Evolutionary conservation across 2,888 invertebrate species (phyloP).

Genomic region (Hydriomena furcata): DNA sequence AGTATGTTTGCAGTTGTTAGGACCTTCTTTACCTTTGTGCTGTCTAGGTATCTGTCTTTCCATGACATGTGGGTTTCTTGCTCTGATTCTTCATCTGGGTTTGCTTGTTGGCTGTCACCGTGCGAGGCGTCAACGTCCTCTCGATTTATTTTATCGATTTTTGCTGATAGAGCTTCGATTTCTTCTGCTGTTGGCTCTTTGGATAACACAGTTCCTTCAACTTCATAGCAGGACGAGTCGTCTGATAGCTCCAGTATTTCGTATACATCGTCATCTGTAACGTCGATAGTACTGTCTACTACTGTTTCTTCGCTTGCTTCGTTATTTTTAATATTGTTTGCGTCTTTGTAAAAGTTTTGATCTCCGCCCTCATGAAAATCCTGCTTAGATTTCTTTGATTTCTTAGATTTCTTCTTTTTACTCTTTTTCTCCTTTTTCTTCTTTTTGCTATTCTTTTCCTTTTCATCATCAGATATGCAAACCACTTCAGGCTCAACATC

Average conservation of each 20-base stretch:
- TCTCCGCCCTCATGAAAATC: conserved; percentile 66
- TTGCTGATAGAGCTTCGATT: conserved; percentile 74
- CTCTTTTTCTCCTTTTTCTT: conserved; percentile 68
- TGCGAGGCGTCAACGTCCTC: conserved; percentile 25
- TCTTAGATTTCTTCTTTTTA: conserved; percentile 62
- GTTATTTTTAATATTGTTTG: conserved; percentile 2
- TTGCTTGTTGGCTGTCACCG: conserved; percentile 4
- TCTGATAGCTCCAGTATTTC: conserved; percentile 71
- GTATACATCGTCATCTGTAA: conserved; percentile 35
- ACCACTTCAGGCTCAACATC: conserved; percentile 75
- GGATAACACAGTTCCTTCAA: conserved; percentile 64
- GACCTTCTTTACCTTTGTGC: conserved; percentile 84
- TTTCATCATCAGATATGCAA: conserved; percentile 77
- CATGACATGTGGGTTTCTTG: conserved; percentile 64
- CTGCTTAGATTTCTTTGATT: conserved; percentile 53
- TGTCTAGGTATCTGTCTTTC: conserved; percentile 84
- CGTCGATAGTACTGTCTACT: conserved; percentile 10
- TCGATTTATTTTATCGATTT: conserved; percentile 71
- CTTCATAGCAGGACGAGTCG: conserved; percentile 66
- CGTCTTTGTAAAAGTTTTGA: conserved; percentile 61
- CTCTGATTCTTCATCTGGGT: conserved; percentile 10
- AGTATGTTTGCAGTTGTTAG: conserved; percentile 80
- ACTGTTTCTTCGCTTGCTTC: no score
- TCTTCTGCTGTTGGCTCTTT: conserved; percentile 74
- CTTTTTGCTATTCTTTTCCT: conserved; percentile 54